Evolutionary conservation across 2,797 vertebrate genomes (phyloP), one percentile per base, ranked within the genome.

Genomic region (Myotis myotis): DNA sequence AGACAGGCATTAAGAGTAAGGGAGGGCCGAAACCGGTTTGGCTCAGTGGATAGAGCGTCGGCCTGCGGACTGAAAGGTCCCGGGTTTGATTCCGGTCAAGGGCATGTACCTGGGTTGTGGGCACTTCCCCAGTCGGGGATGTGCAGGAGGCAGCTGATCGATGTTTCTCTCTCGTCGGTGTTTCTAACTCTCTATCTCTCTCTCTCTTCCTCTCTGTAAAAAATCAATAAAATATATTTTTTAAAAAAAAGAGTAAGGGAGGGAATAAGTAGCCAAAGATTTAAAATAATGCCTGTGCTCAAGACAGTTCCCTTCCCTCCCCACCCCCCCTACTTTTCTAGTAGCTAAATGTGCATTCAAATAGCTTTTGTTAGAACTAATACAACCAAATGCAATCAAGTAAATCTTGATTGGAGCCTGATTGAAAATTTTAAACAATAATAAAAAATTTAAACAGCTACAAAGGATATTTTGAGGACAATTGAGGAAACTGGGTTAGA

Each of bases 381-480:
- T 28, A 36, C 12, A 51, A 79, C 64, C 57, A 88, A 93, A 49
- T 12, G 13, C 38, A 15, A 8, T 16, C 60, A 51, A 41, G 72
- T 41, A 49, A 72, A 71, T 20, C 23, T 47, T 15, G 82, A 47
- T 11, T 51, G 7, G 41, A 57, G 66, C 33, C 49, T 57, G 38
- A 41, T 13, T 79, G 53, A 82, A 83, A 36, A 66, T 64, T 33
- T 44, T 72, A 93, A 95, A 47, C 55, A 53, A 83, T 62, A 53
- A 68, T 30, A 68, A 89, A 89, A 51, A 36, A 5, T 38, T 41
- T 74, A 25, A 91, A 36, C 36, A 55, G 38, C 47, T 38, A 57
- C 55, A 88, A 87, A 91, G 76, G 55, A 30, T 93, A 79, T 88
- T 79, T 74, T 78, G 76, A 83, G 44, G 57, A 90, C 91, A 81